Conservation (phyloP, 2,113 vertebrate genomes). For the Pluvianellus socialis region DNA sequence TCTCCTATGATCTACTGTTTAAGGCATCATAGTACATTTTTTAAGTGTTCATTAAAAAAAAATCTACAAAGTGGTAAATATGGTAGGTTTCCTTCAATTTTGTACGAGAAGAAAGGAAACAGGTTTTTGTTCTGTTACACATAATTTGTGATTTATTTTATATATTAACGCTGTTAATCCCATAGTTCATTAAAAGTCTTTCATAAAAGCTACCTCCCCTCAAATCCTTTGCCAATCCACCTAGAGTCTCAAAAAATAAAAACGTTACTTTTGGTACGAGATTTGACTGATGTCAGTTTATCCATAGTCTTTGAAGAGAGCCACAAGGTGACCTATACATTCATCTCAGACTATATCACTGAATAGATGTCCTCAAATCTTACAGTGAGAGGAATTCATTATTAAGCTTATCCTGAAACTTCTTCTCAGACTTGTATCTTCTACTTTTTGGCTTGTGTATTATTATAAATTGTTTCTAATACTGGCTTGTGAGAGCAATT, state of each 20-base stretch:
- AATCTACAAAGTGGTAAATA: background rate
- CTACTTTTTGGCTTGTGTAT: background rate
- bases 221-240: background rate
- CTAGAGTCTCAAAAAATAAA: background rate
- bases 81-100: background rate
- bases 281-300: background rate
- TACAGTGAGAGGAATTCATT: background rate
- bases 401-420: background rate
- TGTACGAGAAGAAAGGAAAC: background rate
- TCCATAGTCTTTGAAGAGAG: background rate
- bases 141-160: background rate
- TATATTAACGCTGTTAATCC: background rate
- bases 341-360: background rate
- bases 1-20: background rate
- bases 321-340: fast-evolving
- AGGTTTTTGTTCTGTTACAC: background rate
- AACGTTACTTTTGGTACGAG: background rate
- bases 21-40: background rate
- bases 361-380: background rate
- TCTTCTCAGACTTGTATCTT: background rate
- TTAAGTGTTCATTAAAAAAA: background rate
- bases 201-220: background rate
- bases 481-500: background rate
- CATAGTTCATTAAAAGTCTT: background rate
- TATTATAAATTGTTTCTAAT: background rate